phyloP scores from a whole-genome alignment of 2,888 invertebrate genomes.

The Callyntrura sp. region DNA sequence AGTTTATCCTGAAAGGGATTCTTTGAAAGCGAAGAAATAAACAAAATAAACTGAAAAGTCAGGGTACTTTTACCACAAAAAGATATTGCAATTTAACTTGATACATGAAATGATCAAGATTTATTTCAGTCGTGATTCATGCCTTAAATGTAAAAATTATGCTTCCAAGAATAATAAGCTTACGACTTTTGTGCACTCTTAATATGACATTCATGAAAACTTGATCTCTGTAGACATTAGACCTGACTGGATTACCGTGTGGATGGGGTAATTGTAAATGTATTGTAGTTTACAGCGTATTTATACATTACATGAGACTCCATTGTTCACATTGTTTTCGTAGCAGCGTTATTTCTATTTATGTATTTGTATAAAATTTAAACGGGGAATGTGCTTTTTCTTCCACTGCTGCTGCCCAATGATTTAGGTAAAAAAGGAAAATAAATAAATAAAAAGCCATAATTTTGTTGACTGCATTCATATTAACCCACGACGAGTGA shows the following conservation, averaged over 20 bases:
- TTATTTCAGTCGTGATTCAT: slow-evolving; percentile 55
- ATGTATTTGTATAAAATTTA: slow-evolving; percentile 9
- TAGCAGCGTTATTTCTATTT: slow-evolving; percentile 13
- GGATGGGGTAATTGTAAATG: background rate
- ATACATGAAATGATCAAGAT: slow-evolving; percentile 37
- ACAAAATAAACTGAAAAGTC: background rate
- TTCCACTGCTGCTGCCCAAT: background rate
- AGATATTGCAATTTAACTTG: slow-evolving; percentile 20
- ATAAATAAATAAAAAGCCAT: slow-evolving; percentile 12
- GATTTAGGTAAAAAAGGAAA: slow-evolving; percentile 20
- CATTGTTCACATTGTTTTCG: background rate
- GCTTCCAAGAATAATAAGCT: slow-evolving; percentile 54
- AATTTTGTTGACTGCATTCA: background rate
- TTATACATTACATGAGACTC: background rate
- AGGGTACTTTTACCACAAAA: background rate
- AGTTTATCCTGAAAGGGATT: background rate
- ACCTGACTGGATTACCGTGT: slow-evolving; percentile 33
- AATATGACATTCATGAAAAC: slow-evolving; percentile 56
- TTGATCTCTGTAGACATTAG: slow-evolving; percentile 24
- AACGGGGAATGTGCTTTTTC: background rate
- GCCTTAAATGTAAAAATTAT: slow-evolving; percentile 54
- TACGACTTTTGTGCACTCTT: background rate
- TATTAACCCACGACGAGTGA: slow-evolving; percentile 14
- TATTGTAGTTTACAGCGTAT: background rate
- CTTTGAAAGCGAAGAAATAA: background rate